Evolutionary conservation across 2,888 invertebrate species (phyloP), one percentile per base, ranked within the genome.

Genomic region (Tenthredo livida): DNA sequence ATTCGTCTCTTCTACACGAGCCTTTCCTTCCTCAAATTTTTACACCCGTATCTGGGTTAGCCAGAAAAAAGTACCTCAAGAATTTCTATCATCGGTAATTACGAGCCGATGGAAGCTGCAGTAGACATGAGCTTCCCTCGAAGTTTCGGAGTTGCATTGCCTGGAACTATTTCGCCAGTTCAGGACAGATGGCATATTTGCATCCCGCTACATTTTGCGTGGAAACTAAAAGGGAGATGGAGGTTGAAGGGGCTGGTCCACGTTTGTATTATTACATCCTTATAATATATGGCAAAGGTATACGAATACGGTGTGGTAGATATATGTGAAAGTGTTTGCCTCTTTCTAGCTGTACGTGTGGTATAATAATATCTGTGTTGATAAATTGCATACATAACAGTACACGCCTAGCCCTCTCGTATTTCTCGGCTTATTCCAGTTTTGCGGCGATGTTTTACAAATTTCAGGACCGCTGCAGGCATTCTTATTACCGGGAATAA

Each of bases 371-470:
- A 92, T 92, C 92, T 91, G 91, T 90, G 90, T 91, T 92, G 93
- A 93, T 92, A 92, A 93, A 93, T 92, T 92, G 91, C 91, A 91
- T 90, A 91, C 93, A 93, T 93, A 93, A 93, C 90, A 91, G 92
- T 92, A 92, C 92, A 91, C 90, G 92, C 89, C 90, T 88, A 88
- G 89, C 86, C 86, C 85, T 87, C 89, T 88, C 89, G 89, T 90
- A 89, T 89, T 90, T 90, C 91, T 90, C 89, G 88, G 90, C 90
- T 92, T 93, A 92, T 93, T 92, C 91, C 91, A 91, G 91, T 92
- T 92, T 92, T 90, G 89, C 89, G 90, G 90, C 91, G 90, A 92
- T 92, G 92, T 91, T 92, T 92, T 91, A 91, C 92, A 90, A 92
- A 92, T 93, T 92, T 92, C 91, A 91, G 80, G 61, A 80, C 80